Conservation (phyloP, 1,140 invertebrate genomes). For the Drosophila ercepeae region DNA sequence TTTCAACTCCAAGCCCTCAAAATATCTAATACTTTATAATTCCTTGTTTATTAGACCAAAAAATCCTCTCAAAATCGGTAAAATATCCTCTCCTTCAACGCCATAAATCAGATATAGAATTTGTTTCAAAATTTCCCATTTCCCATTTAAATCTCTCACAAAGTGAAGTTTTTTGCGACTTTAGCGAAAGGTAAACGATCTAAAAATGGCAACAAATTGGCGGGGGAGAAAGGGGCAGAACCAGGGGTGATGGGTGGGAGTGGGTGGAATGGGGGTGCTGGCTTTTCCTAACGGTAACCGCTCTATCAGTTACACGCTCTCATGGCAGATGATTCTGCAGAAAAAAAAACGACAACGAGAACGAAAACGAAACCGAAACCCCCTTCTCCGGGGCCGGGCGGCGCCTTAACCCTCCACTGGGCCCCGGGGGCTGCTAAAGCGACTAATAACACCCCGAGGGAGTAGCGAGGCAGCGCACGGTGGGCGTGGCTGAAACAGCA, state of each 20-base stretch:
- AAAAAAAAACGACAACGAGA: too few species aligned
- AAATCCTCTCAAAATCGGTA: too few species aligned
- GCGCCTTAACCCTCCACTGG: conserved; percentile 27
- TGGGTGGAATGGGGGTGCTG: neutral
- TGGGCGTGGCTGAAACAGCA: conserved; percentile 10
- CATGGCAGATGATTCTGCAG: conserved; percentile 62
- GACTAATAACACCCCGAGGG: conserved; percentile 81
- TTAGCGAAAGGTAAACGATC: conserved; percentile 33
- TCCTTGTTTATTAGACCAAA: too few species aligned
- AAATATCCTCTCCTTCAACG: too few species aligned
- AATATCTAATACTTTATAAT: too few species aligned
- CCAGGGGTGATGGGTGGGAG: too few species aligned
- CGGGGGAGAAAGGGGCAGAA: neutral
- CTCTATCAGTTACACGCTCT: conserved; percentile 65
- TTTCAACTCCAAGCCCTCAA: too few species aligned
- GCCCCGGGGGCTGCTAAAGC: conserved; percentile 49
- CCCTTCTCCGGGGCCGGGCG: neutral
- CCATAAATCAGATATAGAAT: neutral
- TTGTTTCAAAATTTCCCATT: neutral
- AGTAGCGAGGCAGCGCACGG: conserved; percentile 33
- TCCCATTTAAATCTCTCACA: conserved; percentile 2
- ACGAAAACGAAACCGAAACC: conserved; percentile 47
- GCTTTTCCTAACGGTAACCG: conserved; percentile 2
- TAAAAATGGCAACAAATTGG: conserved; percentile 26
- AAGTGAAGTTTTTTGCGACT: conserved; percentile 17